Conservation (phyloP, 2,113 vertebrate species). For the Ceyx margarethae region DNA sequence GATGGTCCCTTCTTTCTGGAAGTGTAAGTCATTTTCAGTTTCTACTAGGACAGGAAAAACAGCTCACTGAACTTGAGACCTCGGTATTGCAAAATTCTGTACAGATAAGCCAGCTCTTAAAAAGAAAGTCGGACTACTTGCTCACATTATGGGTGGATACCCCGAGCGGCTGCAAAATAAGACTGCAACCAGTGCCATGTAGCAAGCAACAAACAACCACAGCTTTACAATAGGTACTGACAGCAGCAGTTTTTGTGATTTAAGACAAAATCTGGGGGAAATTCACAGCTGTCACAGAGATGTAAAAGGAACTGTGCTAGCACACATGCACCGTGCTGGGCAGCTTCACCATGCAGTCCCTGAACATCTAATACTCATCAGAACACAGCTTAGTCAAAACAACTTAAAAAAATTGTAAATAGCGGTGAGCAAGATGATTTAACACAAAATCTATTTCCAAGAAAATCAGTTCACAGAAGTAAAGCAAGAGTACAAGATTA, state of each 20-base stretch:
- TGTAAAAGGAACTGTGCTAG: background rate
- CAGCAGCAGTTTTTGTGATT: background rate
- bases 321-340: background rate
- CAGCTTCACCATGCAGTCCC: background rate
- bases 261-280: background rate
- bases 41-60: constrained; percentile 40
- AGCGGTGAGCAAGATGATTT: background rate
- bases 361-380: background rate
- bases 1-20: constrained; percentile 10
- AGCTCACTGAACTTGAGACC: constrained; percentile 3
- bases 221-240: background rate
- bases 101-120: background rate
- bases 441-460: background rate
- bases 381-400: background rate
- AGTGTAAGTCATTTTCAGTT: constrained; percentile 34
- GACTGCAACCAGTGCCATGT: background rate
- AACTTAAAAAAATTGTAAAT: background rate
- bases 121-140: background rate
- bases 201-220: background rate
- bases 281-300: background rate
- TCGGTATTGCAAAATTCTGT: constrained; percentile 32
- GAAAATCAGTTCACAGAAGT: background rate
- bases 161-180: background rate
- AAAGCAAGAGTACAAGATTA: background rate
- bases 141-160: background rate